These are phyloP conservation scores for Bufotes viridis DNA, from an alignment of 2,797 vertebrate genomes.

Conservation along the genomic window DNA sequence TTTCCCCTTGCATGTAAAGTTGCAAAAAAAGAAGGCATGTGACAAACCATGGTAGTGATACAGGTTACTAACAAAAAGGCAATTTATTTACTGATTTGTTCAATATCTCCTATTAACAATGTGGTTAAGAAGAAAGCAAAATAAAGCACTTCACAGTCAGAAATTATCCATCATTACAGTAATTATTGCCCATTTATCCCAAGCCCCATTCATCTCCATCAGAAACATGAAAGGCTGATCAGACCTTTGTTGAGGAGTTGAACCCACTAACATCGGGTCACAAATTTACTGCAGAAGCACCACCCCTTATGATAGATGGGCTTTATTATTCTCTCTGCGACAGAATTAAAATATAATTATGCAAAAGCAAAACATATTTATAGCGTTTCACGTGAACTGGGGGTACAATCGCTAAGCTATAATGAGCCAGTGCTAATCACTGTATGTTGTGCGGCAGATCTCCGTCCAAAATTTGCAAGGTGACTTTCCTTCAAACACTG, in stretches of 20 bases:
- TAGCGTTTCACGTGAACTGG: conserved; percentile 35
- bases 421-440: conserved; percentile 29
- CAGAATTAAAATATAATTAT: conserved; percentile 53
- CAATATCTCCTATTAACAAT: background rate
- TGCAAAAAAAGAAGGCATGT: background rate
- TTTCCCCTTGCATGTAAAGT: background rate
- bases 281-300: conserved; percentile 17
- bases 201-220: conserved; percentile 40
- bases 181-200: conserved; percentile 52
- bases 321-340: conserved; percentile 34
- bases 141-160: conserved; percentile 30
- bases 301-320: conserved; percentile 10
- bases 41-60: background rate
- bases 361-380: conserved; percentile 52
- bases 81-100: conserved; percentile 26
- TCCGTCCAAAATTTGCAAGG: conserved; percentile 36
- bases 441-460: conserved; percentile 11
- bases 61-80: background rate
- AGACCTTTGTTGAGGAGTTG: conserved; percentile 46
- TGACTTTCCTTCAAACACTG: conserved; percentile 36
- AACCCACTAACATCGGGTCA: conserved; percentile 39
- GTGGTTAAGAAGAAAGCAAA: conserved; percentile 21
- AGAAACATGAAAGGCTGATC: conserved; percentile 52
- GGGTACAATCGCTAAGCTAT: conserved; percentile 30
- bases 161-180: conserved; percentile 50